Conservation (phyloP, 2,888 invertebrate species). For the Lasioglossum malachurum region DNA sequence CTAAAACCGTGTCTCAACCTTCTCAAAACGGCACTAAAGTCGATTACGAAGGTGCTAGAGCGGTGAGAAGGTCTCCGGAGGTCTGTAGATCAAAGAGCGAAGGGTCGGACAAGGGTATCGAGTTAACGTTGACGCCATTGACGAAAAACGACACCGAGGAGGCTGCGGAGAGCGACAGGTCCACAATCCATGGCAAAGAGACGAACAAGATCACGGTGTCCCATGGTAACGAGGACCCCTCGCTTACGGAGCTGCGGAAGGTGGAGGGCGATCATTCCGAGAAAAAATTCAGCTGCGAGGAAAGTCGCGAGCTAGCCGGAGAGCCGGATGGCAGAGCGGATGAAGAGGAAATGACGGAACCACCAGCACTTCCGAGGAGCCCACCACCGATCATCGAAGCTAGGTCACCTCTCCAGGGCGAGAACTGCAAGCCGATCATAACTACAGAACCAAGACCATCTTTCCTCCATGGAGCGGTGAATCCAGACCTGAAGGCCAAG, state of each 20-base stretch:
- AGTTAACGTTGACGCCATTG: slow-evolving; percentile 78
- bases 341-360: slow-evolving; percentile 90
- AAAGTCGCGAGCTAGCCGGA: slow-evolving; percentile 92
- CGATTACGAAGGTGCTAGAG: slow-evolving; percentile 51
- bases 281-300: slow-evolving; percentile 84
- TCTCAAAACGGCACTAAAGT: slow-evolving; percentile 24
- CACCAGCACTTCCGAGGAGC: slow-evolving; percentile 90
- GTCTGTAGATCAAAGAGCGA: slow-evolving; percentile 44
- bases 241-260: slow-evolving; percentile 67
- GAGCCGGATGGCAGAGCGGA: slow-evolving; percentile 95
- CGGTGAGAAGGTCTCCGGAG: slow-evolving; percentile 36
- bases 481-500: slow-evolving; percentile 85
- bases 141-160: slow-evolving; percentile 82
- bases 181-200: slow-evolving; percentile 62
- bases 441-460: slow-evolving; percentile 88
- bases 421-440: slow-evolving; percentile 41
- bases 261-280: slow-evolving; percentile 75
- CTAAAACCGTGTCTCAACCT: slow-evolving; percentile 66
- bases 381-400: slow-evolving; percentile 88
- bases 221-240: slow-evolving; percentile 54
- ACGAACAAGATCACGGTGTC: slow-evolving; percentile 61
- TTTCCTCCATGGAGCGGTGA: slow-evolving; percentile 89
- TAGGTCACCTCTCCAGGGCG: slow-evolving; percentile 37
- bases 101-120: slow-evolving; percentile 65
- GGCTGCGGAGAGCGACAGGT: slow-evolving; percentile 62